Evolutionary conservation across 2,888 invertebrate genomes (phyloP), one percentile per base, ranked within the genome.

Genomic region (Ochropleura plecta): DNA sequence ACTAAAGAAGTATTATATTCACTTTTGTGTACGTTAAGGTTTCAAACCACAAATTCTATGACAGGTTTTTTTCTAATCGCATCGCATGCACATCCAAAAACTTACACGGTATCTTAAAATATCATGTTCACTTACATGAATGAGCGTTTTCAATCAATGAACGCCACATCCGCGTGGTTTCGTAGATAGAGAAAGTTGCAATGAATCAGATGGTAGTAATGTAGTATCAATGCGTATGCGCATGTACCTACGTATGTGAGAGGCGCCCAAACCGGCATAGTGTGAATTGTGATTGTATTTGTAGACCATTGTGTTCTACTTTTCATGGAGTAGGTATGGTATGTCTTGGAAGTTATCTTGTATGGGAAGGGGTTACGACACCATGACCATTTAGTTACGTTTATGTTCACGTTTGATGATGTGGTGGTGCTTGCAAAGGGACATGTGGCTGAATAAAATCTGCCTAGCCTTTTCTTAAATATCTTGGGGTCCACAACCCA

Each of bases 111-210:
- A 42, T 72, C 65, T 44, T 70, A 80, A 81, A 73, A 73, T 72
- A 67, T 67, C 7, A 65, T 40, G 48, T 68, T 53, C 49, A 70
- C 44, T 16, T 18, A 62, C n/a, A 82, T 83, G 83, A 80, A 82
- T 75, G 77, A 77, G 69, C 12, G 46, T 51, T 62, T 73, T 65
- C 59, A 55, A 46, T 82, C 72, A 73, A 85, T 85, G 78, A 76
- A 73, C 73, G 69, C 49, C 20, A 80, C 66, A 73, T 75, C 75
- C 77, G 84, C 14, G 55, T 76, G 44, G 75, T 81, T 70, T 78
- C 81, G 42, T 78, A 60, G 82, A 85, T 75, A 75, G 85, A 85
- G 88, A 89, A 89, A 88, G 88, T 88, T 42, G 51, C 80, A 75
- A 74, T 84, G 84, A 79, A 83, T 88, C 88, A 85, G 81, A 73